Evolutionary conservation across 2,888 invertebrate genomes (phyloP).

Genomic region (Elmis aenea): DNA sequence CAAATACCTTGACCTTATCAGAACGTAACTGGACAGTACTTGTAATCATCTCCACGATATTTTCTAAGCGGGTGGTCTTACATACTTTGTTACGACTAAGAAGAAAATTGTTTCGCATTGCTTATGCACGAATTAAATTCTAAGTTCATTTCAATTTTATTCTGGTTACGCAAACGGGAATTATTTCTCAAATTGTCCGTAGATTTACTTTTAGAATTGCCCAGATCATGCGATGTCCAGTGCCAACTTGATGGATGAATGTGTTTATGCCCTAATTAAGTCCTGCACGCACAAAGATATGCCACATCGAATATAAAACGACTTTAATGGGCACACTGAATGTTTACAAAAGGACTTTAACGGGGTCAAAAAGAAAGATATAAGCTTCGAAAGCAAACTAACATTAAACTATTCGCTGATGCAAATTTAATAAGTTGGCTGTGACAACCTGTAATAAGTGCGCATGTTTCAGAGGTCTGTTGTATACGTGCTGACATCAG

Average conservation of each 20-base stretch:
- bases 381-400: too few relatives aligned
- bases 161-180: too few relatives aligned
- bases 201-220: conserved; percentile 34
- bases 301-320: conserved; percentile 28
- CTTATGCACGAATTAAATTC: too few relatives aligned
- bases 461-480: conserved; percentile 27
- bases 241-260: conserved; percentile 43
- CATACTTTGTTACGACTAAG: too few relatives aligned
- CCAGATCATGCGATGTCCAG: conserved; percentile 38
- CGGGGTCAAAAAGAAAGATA: too few relatives aligned
- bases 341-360: too few relatives aligned
- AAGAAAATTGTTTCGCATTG: too few relatives aligned
- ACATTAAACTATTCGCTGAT: too few relatives aligned
- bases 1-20: conserved; percentile 13
- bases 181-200: too few relatives aligned
- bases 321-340: neutral
- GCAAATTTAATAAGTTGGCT: conserved; percentile 27
- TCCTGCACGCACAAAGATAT: conserved; percentile 31
- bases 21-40: conserved; percentile 10
- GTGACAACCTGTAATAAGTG: conserved; percentile 29
- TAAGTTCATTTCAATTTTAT: too few relatives aligned
- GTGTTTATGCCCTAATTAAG: conserved; percentile 41
- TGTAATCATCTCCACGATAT: conserved; percentile 12
- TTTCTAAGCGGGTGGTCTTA: conserved; percentile 25
- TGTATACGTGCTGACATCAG: conserved; percentile 29